Conservation (phyloP, 2,797 vertebrate genomes). For the Tarsius wallacei region DNA sequence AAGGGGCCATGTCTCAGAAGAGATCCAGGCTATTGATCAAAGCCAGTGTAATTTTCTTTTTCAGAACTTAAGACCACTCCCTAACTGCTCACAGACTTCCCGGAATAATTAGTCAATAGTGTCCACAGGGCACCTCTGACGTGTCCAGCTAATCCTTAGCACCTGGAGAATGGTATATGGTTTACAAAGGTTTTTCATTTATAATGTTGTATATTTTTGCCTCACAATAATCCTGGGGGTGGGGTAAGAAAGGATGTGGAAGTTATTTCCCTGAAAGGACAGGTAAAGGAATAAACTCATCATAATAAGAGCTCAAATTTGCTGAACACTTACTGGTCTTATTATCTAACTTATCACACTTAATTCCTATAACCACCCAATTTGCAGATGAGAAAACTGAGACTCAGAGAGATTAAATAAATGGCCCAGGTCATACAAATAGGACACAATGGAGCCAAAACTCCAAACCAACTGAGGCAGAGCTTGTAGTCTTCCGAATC, state of each 20-base stretch:
- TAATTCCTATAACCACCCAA: background rate
- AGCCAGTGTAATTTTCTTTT: background rate
- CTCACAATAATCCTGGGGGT: background rate
- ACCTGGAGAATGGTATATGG: background rate
- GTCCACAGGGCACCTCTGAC: background rate
- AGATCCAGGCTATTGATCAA: background rate
- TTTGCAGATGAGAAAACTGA: slow-evolving; percentile 14
- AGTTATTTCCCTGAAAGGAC: background rate
- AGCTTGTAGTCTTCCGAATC: background rate
- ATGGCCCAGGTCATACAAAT: background rate
- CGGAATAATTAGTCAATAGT: background rate
- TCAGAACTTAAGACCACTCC: background rate
- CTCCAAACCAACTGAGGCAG: background rate
- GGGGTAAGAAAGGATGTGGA: background rate
- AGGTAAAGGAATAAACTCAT: background rate
- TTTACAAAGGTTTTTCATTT: background rate
- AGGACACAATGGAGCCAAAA: background rate
- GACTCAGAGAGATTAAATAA: background rate
- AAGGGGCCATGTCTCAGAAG: background rate
- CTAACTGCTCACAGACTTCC: background rate
- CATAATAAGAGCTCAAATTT: background rate
- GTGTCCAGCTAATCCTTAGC: background rate
- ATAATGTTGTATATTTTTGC: background rate
- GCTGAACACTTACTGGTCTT: background rate
- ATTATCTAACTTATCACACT: background rate